Evolutionary conservation across 2,797 vertebrate species (phyloP).

Genomic region (Erethizon dorsatum): DNA sequence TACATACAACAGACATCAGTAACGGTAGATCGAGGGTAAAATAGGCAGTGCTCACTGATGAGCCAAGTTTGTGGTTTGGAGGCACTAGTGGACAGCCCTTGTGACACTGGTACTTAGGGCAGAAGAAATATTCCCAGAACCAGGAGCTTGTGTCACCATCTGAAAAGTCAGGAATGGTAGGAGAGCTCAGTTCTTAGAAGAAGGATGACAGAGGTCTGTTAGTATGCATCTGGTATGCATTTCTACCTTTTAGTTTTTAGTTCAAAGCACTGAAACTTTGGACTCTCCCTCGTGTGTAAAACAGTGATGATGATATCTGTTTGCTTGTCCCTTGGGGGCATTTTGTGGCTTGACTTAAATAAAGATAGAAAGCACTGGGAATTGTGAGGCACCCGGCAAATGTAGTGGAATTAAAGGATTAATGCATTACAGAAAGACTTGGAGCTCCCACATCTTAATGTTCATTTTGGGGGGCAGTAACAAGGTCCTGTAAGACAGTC

Average conservation of each 20-base stretch:
- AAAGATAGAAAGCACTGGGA: not conserved
- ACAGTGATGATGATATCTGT: conserved; percentile 27
- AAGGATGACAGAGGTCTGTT: not conserved
- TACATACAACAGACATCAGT: not conserved
- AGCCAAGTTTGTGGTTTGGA: not conserved
- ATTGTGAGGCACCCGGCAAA: conserved; percentile 30
- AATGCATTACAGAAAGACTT: not conserved
- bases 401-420: conserved; percentile 52
- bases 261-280: conserved; percentile 2
- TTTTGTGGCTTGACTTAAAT: conserved; percentile 46
- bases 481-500: not conserved
- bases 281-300: conserved; percentile 18
- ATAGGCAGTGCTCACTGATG: not conserved
- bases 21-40: not conserved
- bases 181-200: not conserved
- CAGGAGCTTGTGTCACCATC: not conserved
- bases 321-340: not conserved
- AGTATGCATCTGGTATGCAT: too few species aligned
- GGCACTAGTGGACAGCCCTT: not conserved
- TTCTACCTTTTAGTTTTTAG: not conserved
- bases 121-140: not conserved
- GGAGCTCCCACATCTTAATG: not conserved
- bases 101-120: not conserved
- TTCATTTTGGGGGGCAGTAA: not conserved
- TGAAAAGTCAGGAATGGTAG: not conserved